These are phyloP conservation scores for Augochlora pura DNA, from an alignment of 1,140 invertebrate genomes.

Conservation along the genomic window DNA sequence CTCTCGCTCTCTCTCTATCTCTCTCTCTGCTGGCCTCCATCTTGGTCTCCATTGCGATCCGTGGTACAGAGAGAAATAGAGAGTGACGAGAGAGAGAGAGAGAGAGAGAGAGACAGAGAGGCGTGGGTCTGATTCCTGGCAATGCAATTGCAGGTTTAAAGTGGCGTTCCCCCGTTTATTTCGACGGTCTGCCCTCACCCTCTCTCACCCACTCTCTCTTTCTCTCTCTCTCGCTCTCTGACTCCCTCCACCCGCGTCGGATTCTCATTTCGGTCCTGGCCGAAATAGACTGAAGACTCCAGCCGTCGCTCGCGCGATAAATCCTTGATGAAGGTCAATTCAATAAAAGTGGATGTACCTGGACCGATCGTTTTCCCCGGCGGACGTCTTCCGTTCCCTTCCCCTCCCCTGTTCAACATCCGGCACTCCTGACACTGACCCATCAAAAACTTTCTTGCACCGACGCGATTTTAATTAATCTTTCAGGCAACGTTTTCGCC, in stretches of 20 bases:
- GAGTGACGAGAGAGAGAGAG: slow-evolving; percentile 6
- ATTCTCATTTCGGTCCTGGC: slow-evolving; percentile 60
- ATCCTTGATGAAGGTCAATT: slow-evolving; percentile 59
- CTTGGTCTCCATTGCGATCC: too few relatives aligned
- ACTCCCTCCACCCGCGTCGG: slow-evolving; percentile 22
- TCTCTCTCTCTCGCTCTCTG: slow-evolving; percentile 54
- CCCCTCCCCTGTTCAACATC: not conserved
- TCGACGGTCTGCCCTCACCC: slow-evolving; percentile 73
- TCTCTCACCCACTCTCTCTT: slow-evolving; percentile 46
- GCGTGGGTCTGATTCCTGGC: slow-evolving; percentile 79
- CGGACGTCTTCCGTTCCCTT: slow-evolving; percentile 8
- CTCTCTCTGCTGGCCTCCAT: too few relatives aligned
- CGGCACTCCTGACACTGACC: not conserved
- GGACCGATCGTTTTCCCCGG: slow-evolving; percentile 28
- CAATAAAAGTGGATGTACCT: slow-evolving; percentile 45
- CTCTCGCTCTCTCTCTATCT: not conserved
- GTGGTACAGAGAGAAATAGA: too few relatives aligned
- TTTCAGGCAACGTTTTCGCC: not conserved
- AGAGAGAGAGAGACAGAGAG: slow-evolving; percentile 64
- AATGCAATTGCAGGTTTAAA: slow-evolving; percentile 81
- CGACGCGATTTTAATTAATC: slow-evolving; percentile 7
- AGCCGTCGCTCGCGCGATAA: slow-evolving; percentile 45
- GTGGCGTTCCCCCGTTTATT: slow-evolving; percentile 79
- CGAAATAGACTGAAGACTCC: slow-evolving; percentile 56
- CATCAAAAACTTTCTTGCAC: not conserved